These are phyloP conservation scores for Zaprionus ghesquierei DNA, from an alignment of 1,140 invertebrate genomes.

Conservation along the genomic window DNA sequence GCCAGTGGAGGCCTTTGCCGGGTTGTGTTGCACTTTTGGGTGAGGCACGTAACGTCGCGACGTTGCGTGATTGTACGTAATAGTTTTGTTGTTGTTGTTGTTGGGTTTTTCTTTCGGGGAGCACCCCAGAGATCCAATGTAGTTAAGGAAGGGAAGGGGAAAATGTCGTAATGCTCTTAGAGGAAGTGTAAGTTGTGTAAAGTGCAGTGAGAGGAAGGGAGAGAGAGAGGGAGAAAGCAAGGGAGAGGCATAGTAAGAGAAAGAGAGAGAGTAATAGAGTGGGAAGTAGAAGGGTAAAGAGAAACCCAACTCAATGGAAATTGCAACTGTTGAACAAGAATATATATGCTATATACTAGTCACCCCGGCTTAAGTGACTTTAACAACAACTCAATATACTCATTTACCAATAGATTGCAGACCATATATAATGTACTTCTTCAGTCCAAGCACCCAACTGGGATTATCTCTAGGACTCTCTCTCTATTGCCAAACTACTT, in stretches of 20 bases:
- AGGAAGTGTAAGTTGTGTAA: constrained; percentile 53
- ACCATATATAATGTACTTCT: no score
- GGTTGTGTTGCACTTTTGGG: neutral
- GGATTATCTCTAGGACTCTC: neutral
- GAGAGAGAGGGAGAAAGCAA: neutral
- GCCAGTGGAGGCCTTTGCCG: neutral
- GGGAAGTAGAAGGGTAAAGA: neutral
- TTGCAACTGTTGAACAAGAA: neutral
- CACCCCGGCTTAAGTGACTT: no score
- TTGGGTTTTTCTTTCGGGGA: no score
- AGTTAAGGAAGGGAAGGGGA: no score
- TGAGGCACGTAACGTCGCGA: neutral
- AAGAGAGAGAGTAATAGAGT: no score
- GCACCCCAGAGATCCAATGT: neutral
- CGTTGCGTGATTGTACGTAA: constrained; percentile 62
- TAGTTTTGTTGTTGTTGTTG: constrained; percentile 24
- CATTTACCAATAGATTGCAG: no score
- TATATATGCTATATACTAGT: neutral
- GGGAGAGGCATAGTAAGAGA: no score
- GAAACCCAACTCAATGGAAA: neutral
- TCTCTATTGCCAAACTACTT: neutral
- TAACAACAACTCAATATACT: no score
- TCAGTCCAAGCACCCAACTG: neutral
- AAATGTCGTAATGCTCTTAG: constrained; percentile 61
- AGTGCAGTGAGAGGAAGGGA: neutral